Base-by-base conservation (phyloP, 2,113 vertebrate genomes). In the Pomatorhinus ruficollis region DNA sequence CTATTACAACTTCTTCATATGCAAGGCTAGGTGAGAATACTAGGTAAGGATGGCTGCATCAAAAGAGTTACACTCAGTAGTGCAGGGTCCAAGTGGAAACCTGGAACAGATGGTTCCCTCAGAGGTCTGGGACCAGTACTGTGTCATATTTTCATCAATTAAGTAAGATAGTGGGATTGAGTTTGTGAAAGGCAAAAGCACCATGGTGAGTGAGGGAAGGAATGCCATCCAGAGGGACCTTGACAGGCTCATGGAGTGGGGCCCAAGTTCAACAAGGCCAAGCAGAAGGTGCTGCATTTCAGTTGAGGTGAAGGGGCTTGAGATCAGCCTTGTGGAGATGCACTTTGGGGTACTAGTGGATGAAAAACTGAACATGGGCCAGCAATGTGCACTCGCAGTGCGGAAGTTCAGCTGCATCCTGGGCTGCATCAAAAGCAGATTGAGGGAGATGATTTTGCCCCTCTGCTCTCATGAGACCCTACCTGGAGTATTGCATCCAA, bases 301-400 rank as follows among this genome's bases (percentile, higher is more conserved):
- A 30, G 6, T 35, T 8, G 5, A 44, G 6, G 11, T 6, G 19
- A 40, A 63, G 40, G 11, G 22, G 4, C 13, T 25, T 31, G 11
- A 74, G 39, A 56, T 39, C 24, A 69, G 24, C 23, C 23, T 30
- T 31, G 6, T 6, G 1, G 13, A 71, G 42, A 27, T 45, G 19
- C 33, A 35, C 22, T 76, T 91, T 11, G 7, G 3, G 6, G 9
- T 71, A 2, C 11, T 25, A 14, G 14, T 40, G 49, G 15, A 8
- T 31, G n/a, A 88, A 57, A 54, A 61, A 11, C 11, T 50, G 21
- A 53, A 33, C 3, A 3, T 14, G 11, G 21, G 10, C 19, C 0
- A 1, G 5, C 45, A 65, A 5, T 28, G 24, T 65, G 31, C 2
- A 1, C 11, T 84, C 0, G 0, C 13, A 71, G 21, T 35, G 19